Conservation (phyloP, 2,888 invertebrate species). For the Drosophila putrida region DNA sequence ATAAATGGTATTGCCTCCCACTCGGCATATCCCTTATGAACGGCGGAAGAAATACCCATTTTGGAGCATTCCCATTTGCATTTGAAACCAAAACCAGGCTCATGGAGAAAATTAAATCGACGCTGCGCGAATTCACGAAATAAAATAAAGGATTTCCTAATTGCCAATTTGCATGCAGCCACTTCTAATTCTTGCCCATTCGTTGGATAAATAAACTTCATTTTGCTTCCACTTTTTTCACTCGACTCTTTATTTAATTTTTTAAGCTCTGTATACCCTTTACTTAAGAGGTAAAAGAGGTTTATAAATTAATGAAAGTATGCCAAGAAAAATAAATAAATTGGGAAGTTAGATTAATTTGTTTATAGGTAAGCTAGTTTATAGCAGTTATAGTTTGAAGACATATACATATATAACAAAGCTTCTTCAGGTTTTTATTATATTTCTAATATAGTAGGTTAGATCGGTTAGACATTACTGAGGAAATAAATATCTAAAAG, state of each 20-base stretch:
- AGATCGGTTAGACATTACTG: too few species aligned
- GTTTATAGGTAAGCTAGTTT: too few species aligned
- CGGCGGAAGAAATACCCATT: slow-evolving; percentile 31
- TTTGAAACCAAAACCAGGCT: slow-evolving; percentile 50
- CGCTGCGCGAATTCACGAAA: slow-evolving; percentile 61
- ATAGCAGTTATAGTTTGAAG: too few species aligned
- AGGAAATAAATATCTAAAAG: too few species aligned
- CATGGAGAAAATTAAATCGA: slow-evolving; percentile 63
- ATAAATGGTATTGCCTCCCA: slow-evolving; percentile 36
- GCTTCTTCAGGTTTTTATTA: too few species aligned
- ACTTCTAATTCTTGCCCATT: slow-evolving; percentile 75
- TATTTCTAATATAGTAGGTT: too few species aligned
- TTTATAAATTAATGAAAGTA: background rate
- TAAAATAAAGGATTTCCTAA: slow-evolving; percentile 76
- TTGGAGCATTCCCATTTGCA: slow-evolving; percentile 57
- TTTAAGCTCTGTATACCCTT: slow-evolving; percentile 9
- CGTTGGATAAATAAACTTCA: slow-evolving; percentile 73
- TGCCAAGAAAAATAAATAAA: background rate
- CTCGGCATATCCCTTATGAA: background rate
- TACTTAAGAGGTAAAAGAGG: background rate
- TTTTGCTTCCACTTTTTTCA: slow-evolving; percentile 42
- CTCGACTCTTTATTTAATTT: slow-evolving; percentile 4
- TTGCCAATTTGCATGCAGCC: slow-evolving; percentile 82
- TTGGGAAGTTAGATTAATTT: too few species aligned
- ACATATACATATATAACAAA: too few species aligned